Percentiles rank a stretch among this genome's conserved stretches.
phyloP scores from a whole-genome alignment of 2,888 invertebrate species.

The Clusia tigrina region DNA sequence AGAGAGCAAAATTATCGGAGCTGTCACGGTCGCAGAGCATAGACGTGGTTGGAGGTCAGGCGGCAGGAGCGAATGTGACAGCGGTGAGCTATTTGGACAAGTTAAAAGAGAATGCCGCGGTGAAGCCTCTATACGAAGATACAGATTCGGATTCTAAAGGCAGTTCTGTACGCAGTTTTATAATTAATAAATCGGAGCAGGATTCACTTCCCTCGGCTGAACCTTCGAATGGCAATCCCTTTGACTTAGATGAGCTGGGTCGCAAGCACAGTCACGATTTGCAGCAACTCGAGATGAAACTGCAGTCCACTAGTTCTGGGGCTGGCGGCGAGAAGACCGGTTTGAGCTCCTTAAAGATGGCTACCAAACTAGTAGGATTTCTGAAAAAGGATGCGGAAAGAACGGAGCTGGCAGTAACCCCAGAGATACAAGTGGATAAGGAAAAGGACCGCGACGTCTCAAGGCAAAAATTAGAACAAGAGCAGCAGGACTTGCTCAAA shows the following conservation, averaged over 20 bases:
- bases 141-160: conserved; percentile 63
- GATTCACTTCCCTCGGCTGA: conserved; percentile 60
- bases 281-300: conserved; percentile 67
- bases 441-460: conserved; percentile 44
- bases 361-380: conserved; percentile 51
- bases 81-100: conserved; percentile 53
- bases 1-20: conserved; percentile 35
- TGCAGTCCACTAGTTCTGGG: conserved; percentile 44
- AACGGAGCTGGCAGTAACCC: background rate
- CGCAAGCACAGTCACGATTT: conserved; percentile 52
- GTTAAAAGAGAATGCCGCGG: conserved; percentile 47
- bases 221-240: conserved; percentile 59
- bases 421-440: conserved; percentile 40
- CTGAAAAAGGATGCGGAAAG: conserved; percentile 43
- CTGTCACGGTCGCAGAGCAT: conserved; percentile 45
- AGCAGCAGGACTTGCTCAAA: conserved; percentile 64
- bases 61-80: conserved; percentile 15
- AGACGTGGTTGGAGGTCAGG: conserved; percentile 31
- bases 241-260: conserved; percentile 67
- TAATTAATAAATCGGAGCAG: conserved; percentile 62
- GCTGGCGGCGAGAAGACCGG: conserved; percentile 56
- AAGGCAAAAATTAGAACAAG: conserved; percentile 58
- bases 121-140: conserved; percentile 60
- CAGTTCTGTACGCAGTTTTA: conserved; percentile 60
- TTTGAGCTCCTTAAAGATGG: conserved; percentile 49